Evolutionary conservation across 2,888 invertebrate species (phyloP).

Genomic region (Drosophila barbarae): DNA sequence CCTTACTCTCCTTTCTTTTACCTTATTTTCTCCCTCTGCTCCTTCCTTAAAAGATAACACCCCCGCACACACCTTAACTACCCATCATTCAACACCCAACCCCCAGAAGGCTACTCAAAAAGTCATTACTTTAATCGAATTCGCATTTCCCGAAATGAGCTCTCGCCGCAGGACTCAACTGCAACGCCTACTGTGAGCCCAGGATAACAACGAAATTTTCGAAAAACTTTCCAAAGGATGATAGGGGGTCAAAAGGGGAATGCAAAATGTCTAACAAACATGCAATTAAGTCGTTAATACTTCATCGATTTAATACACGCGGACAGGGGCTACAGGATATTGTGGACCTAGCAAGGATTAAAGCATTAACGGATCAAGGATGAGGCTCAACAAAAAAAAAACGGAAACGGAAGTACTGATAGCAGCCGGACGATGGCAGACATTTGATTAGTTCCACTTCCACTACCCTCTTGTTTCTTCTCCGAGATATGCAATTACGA

Average conservation of each 20-base stretch:
- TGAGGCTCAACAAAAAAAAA: slow-evolving; percentile 18
- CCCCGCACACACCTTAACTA: slow-evolving; percentile 19
- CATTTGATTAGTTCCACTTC: slow-evolving; percentile 73
- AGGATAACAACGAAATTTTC: slow-evolving; percentile 41
- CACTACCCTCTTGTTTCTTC: background rate
- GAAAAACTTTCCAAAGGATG: slow-evolving; percentile 48
- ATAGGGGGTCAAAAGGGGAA: background rate
- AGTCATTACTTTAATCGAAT: slow-evolving; percentile 69
- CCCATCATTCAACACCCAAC: background rate
- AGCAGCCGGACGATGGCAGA: slow-evolving; percentile 61
- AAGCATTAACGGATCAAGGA: slow-evolving; percentile 70
- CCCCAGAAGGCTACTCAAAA: slow-evolving; percentile 32
- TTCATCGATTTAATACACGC: slow-evolving; percentile 78
- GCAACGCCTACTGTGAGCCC: slow-evolving; percentile 57
- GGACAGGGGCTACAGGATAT: slow-evolving; percentile 42
- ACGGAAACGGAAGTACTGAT: slow-evolving; percentile 53
- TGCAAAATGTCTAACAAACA: slow-evolving; percentile 76
- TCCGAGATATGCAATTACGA: slow-evolving; percentile 74
- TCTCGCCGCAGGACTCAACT: slow-evolving; percentile 39
- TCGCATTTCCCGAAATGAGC: slow-evolving; percentile 64
- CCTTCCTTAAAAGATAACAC: background rate
- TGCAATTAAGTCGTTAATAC: slow-evolving; percentile 79
- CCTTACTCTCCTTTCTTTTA: too few relatives aligned
- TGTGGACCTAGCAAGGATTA: slow-evolving; percentile 64
- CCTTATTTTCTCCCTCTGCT: background rate